These are phyloP conservation scores for Phalera bucephala DNA, from an alignment of 2,888 invertebrate genomes.

Conservation along the genomic window DNA sequence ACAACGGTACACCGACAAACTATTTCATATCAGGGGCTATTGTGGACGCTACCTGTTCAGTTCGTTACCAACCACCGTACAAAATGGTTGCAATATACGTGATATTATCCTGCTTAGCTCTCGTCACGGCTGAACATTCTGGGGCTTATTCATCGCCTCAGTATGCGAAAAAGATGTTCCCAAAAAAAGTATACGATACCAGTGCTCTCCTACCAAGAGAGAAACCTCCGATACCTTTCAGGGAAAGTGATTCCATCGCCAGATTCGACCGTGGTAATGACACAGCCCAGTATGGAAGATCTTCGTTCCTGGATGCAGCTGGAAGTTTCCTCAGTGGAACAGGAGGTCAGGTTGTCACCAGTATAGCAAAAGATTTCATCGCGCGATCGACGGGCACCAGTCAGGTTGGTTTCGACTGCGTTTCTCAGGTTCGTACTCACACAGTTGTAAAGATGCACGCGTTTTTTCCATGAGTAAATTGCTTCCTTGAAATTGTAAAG, in stretches of 20 bases:
- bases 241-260: slow-evolving; percentile 45
- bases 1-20: slow-evolving; percentile 50
- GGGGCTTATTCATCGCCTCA: slow-evolving; percentile 81
- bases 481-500: slow-evolving; percentile 26
- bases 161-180: slow-evolving; percentile 77
- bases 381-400: slow-evolving; percentile 87
- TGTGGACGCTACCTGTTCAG: slow-evolving; percentile 58
- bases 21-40: slow-evolving; percentile 51
- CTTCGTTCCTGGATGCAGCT: slow-evolving; percentile 65
- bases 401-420: slow-evolving; percentile 85
- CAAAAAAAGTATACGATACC: slow-evolving; percentile 57
- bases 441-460: slow-evolving; percentile 56
- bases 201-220: slow-evolving; percentile 64
- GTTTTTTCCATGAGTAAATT: slow-evolving; percentile 41
- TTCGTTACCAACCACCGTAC: slow-evolving; percentile 31
- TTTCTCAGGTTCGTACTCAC: slow-evolving; percentile 79
- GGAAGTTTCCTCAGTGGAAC: slow-evolving; percentile 69
- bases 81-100: slow-evolving; percentile 59
- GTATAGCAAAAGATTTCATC: slow-evolving; percentile 86
- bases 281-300: slow-evolving; percentile 53
- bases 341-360: slow-evolving; percentile 80
- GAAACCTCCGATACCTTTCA: slow-evolving; percentile 51
- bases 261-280: slow-evolving; percentile 57
- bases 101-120: slow-evolving; percentile 37
- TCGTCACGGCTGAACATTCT: slow-evolving; percentile 59